Percentiles rank a stretch among this genome's conserved stretches.
phyloP scores from a whole-genome alignment of 2,113 vertebrate genomes.

The Bothrops jararaca region DNA sequence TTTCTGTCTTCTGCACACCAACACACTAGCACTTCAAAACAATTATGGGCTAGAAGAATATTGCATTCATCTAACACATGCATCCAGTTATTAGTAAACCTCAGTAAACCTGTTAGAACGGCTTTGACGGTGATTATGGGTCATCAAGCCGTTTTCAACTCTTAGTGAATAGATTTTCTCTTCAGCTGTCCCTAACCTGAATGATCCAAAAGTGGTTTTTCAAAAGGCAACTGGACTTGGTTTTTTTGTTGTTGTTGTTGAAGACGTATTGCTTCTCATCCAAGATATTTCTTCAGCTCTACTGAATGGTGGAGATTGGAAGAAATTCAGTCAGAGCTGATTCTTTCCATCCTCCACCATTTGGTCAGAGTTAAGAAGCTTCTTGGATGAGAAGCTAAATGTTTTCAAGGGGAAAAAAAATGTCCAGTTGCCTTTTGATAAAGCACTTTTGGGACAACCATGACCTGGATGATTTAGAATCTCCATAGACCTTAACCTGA shows the following conservation, averaged over 20 bases:
- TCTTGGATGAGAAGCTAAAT: not conserved
- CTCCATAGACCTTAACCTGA: not conserved
- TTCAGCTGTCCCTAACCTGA: not conserved
- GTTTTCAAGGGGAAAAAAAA: not conserved
- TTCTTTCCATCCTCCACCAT: not conserved
- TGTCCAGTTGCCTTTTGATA: not conserved
- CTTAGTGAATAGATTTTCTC: not conserved
- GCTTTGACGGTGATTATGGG: not conserved
- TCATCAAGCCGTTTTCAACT: not conserved
- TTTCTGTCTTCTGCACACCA: not conserved
- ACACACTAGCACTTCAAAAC: not conserved
- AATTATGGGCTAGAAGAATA: not conserved
- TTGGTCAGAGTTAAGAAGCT: not conserved
- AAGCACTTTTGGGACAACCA: not conserved
- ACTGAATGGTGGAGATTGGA: not conserved
- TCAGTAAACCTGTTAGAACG: not conserved
- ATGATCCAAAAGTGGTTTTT: not conserved
- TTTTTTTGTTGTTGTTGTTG: not conserved
- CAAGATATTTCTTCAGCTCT: not conserved
- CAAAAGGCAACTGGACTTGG: not conserved
- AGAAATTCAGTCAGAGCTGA: not conserved
- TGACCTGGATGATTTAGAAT: not conserved
- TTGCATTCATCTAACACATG: not conserved
- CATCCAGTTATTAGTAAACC: not conserved
- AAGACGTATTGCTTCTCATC: not conserved